Conservation (phyloP, 2,113 vertebrate genomes). For the Rutilus rutilus region DNA sequence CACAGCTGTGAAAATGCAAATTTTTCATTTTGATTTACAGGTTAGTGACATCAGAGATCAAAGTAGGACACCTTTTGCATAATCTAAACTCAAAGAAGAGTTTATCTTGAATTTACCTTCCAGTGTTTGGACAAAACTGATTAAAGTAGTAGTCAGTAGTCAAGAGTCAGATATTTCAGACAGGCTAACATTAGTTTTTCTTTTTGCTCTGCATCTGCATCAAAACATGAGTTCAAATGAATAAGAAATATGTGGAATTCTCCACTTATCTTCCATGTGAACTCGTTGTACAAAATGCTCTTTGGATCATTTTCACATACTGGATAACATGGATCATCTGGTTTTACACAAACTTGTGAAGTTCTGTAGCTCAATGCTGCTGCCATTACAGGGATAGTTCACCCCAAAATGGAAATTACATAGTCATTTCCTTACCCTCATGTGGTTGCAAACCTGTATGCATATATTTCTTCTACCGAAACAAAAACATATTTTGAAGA, state of each 20-base stretch:
- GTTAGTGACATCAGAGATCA: not conserved
- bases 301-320: not conserved
- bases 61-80: not conserved
- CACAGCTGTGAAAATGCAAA: not conserved
- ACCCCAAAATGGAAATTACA: not conserved
- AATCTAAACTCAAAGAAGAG: conserved; percentile 18
- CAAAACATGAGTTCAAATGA: not conserved
- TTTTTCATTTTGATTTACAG: not conserved
- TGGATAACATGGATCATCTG: not conserved
- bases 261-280: not conserved
- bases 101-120: not conserved
- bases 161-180: not conserved
- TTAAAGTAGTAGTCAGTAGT: not conserved
- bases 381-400: not conserved
- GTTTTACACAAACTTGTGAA: not conserved
- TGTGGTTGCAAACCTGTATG: not conserved
- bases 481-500: not conserved
- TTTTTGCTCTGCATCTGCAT: too few relatives aligned
- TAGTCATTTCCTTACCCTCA: not conserved
- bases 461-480: not conserved
- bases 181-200: not conserved
- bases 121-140: not conserved
- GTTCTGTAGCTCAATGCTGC: not conserved
- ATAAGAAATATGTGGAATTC: not conserved
- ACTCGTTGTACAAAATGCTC: not conserved